Evolutionary conservation across 2,797 vertebrate species (phyloP).

Genomic region (Phrynocephalus vlangalii): DNA sequence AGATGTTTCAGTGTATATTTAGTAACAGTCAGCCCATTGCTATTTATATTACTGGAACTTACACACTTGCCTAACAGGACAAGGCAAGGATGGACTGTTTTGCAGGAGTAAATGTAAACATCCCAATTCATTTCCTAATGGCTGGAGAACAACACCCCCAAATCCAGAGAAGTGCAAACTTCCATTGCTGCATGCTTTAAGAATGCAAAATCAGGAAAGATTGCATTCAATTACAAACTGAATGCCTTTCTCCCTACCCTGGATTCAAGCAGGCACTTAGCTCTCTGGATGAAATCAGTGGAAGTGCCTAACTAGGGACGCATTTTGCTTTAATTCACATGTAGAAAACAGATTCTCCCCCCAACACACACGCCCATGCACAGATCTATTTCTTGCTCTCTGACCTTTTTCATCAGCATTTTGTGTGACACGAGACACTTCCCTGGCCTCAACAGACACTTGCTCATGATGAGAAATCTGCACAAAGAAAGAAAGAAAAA

Average conservation of each 20-base stretch:
- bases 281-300: neutral
- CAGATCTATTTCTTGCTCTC: neutral
- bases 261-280: neutral
- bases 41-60: neutral
- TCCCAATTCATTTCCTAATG: neutral
- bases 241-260: neutral
- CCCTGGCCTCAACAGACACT: constrained; percentile 67
- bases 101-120: neutral
- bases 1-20: neutral
- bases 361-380: too few relatives aligned
- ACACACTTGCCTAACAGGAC: neutral
- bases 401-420: constrained; percentile 77
- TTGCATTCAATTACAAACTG: too few relatives aligned
- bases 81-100: neutral
- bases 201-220: too few relatives aligned
- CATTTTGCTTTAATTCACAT: neutral
- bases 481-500: constrained; percentile 47
- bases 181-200: too few relatives aligned
- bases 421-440: constrained; percentile 67
- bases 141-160: neutral
- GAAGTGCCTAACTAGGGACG: constrained; percentile 1
- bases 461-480: constrained; percentile 75
- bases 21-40: neutral
- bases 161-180: too few relatives aligned
- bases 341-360: neutral